Percentiles rank a stretch among this genome's conserved stretches.
These are phyloP conservation scores for Anoplophora glabripennis DNA, from an alignment of 1,140 invertebrate genomes.

Conservation along the genomic window DNA sequence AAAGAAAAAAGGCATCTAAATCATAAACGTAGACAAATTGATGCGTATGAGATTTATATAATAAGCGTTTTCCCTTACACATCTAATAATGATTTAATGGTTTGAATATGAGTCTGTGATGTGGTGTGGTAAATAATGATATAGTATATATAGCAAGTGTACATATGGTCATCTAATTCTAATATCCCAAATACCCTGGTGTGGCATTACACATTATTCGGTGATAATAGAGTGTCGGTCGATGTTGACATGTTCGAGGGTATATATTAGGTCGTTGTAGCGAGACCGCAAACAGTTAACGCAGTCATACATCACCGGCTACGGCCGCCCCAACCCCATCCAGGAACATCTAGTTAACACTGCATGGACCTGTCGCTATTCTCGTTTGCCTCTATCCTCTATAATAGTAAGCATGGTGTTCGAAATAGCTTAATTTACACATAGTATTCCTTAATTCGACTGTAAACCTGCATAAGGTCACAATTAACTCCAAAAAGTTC, in stretches of 20 bases:
- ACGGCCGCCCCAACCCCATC: slow-evolving; percentile 5
- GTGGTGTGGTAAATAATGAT: too few species aligned
- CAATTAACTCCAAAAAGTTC: too few species aligned
- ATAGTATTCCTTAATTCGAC: too few species aligned
- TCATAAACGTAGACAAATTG: too few species aligned
- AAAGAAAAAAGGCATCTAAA: too few species aligned
- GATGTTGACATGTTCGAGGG: slow-evolving; percentile 27
- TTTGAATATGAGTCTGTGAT: too few species aligned
- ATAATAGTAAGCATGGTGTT: slow-evolving; percentile 3
- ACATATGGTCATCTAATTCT: slow-evolving; percentile 8
- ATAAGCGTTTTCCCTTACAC: too few species aligned
- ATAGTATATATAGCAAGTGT: not conserved
- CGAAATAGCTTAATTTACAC: too few species aligned
- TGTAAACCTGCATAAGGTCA: too few species aligned
- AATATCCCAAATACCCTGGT: slow-evolving; percentile 16
- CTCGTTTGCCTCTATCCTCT: not conserved
- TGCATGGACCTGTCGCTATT: slow-evolving; percentile 14
- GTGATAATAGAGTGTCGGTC: slow-evolving; percentile 27
- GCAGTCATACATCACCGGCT: slow-evolving; percentile 22
- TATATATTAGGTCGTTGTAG: slow-evolving; percentile 33
- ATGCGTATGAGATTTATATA: too few species aligned
- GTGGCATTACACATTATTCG: slow-evolving; percentile 27
- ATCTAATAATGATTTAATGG: too few species aligned
- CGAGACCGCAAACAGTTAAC: slow-evolving; percentile 31
- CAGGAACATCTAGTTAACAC: slow-evolving; percentile 14